Conservation (phyloP, 2,888 invertebrate genomes). For the Trileptium ribeirensis region DNA sequence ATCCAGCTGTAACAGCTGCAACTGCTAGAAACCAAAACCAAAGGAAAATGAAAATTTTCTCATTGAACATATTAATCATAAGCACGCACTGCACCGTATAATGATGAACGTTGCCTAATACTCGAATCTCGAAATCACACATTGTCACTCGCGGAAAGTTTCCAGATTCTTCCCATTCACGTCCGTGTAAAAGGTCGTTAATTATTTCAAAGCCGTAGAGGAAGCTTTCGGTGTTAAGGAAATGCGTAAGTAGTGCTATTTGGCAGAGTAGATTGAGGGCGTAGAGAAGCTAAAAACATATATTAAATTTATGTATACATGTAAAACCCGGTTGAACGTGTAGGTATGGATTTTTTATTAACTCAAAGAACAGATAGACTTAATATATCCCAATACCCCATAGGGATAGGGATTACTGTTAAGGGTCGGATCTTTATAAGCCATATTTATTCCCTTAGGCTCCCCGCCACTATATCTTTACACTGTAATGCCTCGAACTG, state of each 20-base stretch:
- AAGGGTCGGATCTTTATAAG: too few species aligned
- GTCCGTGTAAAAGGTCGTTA: constrained; percentile 48
- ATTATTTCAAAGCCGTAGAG: constrained; percentile 52
- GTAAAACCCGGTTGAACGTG: too few species aligned
- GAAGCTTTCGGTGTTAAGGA: constrained; percentile 51
- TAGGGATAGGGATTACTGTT: too few species aligned
- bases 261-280: constrained; percentile 49
- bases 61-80: constrained; percentile 46
- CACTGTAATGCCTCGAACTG: too few species aligned
- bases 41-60: constrained; percentile 49
- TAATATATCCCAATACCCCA: too few species aligned
- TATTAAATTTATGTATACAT: too few species aligned
- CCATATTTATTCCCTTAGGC: too few species aligned
- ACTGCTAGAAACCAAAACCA: constrained; percentile 52
- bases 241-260: constrained; percentile 51
- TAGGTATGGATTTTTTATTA: too few species aligned
- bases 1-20: constrained; percentile 46
- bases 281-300: constrained; percentile 51
- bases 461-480: too few species aligned
- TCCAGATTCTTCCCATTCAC: constrained; percentile 52
- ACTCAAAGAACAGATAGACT: too few species aligned
- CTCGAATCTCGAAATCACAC: constrained; percentile 54
- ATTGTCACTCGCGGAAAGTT: too few species aligned
- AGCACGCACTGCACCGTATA: constrained; percentile 51
- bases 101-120: constrained; percentile 52